These are phyloP conservation scores for Sarcophaga rosellei DNA, from an alignment of 2,888 invertebrate species.

Conservation along the genomic window DNA sequence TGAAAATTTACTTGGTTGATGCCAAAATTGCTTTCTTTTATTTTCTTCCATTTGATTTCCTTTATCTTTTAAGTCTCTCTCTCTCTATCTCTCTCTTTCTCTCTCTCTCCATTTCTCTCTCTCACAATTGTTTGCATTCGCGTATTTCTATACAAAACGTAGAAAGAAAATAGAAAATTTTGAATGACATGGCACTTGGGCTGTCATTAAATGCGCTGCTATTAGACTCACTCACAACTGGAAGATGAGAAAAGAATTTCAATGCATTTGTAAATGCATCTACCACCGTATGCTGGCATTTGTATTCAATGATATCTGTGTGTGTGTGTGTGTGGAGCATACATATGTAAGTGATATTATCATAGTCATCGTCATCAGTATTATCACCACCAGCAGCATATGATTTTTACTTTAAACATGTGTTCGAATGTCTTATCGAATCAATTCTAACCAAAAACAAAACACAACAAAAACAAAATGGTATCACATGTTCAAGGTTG, in stretches of 20 bases:
- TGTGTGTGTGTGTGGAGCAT: too few species aligned
- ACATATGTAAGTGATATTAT: not conserved
- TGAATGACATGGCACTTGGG: not conserved
- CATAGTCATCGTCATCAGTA: not conserved
- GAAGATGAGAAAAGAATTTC: not conserved
- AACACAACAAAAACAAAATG: not conserved
- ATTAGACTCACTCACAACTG: not conserved
- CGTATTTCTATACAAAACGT: too few species aligned
- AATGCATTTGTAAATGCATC: not conserved
- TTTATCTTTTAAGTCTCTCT: too few species aligned
- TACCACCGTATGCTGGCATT: too few species aligned
- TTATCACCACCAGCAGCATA: not conserved
- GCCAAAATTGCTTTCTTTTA: not conserved
- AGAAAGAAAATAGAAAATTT: too few species aligned
- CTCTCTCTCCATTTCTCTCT: too few species aligned
- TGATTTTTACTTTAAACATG: not conserved
- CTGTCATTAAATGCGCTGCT: conserved; percentile 2
- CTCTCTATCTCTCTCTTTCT: too few species aligned
- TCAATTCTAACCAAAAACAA: not conserved
- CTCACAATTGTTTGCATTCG: too few species aligned
- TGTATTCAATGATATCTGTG: not conserved
- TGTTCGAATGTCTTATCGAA: not conserved
- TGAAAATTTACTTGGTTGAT: not conserved
- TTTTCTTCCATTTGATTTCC: not conserved
- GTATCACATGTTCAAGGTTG: not conserved